phyloP scores from a whole-genome alignment of 1,140 invertebrate species.

The Drosophila rhopaloa region DNA sequence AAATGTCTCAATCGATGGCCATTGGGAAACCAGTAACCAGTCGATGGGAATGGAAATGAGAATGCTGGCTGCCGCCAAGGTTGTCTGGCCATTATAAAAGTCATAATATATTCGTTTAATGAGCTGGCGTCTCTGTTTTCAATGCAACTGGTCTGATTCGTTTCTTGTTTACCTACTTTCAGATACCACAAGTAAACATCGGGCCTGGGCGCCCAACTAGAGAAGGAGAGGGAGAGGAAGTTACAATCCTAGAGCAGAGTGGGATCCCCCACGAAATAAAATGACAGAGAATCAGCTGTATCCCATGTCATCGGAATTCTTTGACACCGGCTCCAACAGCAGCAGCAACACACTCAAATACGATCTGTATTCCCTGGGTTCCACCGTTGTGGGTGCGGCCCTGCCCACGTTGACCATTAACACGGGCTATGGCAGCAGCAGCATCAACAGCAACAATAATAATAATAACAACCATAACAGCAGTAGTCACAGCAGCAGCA shows the following conservation, averaged over 20 bases:
- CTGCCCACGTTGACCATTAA: slow-evolving; percentile 70
- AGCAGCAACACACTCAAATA: slow-evolving; percentile 81
- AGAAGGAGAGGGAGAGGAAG: slow-evolving; percentile 11
- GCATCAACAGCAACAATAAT: slow-evolving; percentile 28
- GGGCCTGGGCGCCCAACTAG: slow-evolving; percentile 59
- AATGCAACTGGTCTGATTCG: slow-evolving; percentile 33
- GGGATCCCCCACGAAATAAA: slow-evolving; percentile 16
- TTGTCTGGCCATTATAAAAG: slow-evolving; percentile 40
- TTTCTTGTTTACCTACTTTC: slow-evolving; percentile 30
- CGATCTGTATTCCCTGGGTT: slow-evolving; percentile 71
- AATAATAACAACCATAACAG: slow-evolving; percentile 32
- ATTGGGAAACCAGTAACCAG: slow-evolving; percentile 25
- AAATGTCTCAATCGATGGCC: slow-evolving; percentile 1
- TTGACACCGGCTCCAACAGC: slow-evolving; percentile 82
- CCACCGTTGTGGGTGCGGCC: slow-evolving; percentile 55
- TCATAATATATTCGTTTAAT: slow-evolving; percentile 45
- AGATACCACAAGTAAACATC: slow-evolving; percentile 44
- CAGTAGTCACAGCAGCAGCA: slow-evolving; percentile 31
- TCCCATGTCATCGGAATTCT: slow-evolving; percentile 84
- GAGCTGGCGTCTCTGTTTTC: slow-evolving; percentile 11
- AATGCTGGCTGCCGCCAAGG: slow-evolving; percentile 34
- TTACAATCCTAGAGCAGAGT: slow-evolving; percentile 3
- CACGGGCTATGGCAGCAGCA: slow-evolving; percentile 47
- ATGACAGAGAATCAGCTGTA: slow-evolving; percentile 84
- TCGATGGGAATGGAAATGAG: slow-evolving; percentile 10